These are phyloP conservation scores for Kryptopterus vitreolus DNA, from an alignment of 2,797 vertebrate species.

Conservation along the genomic window DNA sequence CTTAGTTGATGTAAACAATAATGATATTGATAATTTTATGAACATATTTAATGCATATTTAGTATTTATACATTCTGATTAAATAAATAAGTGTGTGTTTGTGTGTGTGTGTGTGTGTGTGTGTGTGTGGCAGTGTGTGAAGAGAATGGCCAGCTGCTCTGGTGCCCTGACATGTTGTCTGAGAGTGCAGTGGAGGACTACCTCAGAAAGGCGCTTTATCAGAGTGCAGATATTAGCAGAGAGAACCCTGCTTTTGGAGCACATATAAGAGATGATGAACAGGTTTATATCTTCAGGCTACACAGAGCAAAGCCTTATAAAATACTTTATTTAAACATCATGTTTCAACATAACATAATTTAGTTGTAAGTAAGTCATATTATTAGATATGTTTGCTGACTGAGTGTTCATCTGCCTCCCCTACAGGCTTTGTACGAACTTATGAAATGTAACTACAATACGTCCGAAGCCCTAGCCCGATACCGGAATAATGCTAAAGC, in stretches of 20 bases:
- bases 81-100: slow-evolving; percentile 15
- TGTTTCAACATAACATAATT: background rate
- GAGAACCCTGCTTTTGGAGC: slow-evolving; percentile 76
- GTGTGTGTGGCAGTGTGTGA: slow-evolving; percentile 80
- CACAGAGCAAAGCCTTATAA: background rate
- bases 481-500: slow-evolving; percentile 83
- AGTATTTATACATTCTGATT: too few species aligned
- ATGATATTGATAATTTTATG: background rate
- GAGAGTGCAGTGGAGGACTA: slow-evolving; percentile 90
- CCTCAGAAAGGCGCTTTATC: slow-evolving; percentile 82
- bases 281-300: slow-evolving; percentile 70
- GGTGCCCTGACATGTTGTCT: slow-evolving; percentile 84
- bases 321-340: background rate
- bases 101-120: too few species aligned
- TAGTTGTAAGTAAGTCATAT: background rate
- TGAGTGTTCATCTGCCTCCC: background rate
- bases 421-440: slow-evolving; percentile 90
- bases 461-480: slow-evolving; percentile 85
- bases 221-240: slow-evolving; percentile 78
- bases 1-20: background rate
- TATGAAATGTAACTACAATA: slow-evolving; percentile 88
- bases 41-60: background rate
- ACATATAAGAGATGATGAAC: slow-evolving; percentile 88
- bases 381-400: background rate
- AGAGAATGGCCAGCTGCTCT: slow-evolving; percentile 91